These are phyloP conservation scores for Globodera rostochiensis DNA, from an alignment of 1,140 invertebrate genomes.

Conservation along the genomic window DNA sequence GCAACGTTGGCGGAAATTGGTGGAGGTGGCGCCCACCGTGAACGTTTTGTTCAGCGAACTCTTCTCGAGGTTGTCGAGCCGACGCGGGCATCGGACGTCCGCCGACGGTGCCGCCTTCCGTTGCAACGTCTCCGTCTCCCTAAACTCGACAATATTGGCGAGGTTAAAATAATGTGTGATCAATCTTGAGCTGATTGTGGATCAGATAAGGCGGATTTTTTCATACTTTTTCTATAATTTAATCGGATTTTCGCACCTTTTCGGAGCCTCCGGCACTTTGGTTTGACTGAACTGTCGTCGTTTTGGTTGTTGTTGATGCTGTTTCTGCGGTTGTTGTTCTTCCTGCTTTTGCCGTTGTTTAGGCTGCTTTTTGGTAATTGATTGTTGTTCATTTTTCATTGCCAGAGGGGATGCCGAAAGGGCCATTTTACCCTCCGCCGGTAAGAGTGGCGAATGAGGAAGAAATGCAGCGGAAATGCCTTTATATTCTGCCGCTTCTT, in stretches of 20 bases:
- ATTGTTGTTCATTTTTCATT: background rate
- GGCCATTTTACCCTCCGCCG: background rate
- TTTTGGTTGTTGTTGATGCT: background rate
- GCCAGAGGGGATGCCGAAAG: background rate
- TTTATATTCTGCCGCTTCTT: background rate
- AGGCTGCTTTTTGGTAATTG: background rate
- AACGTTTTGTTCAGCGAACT: constrained; percentile 23
- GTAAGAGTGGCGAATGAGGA: background rate
- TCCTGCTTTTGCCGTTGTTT: too few relatives aligned
- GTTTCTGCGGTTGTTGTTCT: background rate
- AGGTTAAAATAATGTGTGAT: too few relatives aligned
- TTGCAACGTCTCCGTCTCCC: background rate
- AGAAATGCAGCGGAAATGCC: background rate
- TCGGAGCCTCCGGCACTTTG: background rate
- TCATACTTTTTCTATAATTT: background rate
- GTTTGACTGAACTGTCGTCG: background rate
- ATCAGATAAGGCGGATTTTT: too few relatives aligned
- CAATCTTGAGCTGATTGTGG: too few relatives aligned
- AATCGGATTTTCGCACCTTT: background rate
- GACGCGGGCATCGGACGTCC: too few relatives aligned
- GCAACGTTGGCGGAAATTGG: background rate
- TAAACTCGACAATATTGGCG: background rate
- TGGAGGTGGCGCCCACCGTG: background rate
- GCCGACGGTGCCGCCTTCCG: background rate
- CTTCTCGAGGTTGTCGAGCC: background rate